Evolutionary conservation across 2,888 invertebrate genomes (phyloP).

Genomic region (Antitype chi): DNA sequence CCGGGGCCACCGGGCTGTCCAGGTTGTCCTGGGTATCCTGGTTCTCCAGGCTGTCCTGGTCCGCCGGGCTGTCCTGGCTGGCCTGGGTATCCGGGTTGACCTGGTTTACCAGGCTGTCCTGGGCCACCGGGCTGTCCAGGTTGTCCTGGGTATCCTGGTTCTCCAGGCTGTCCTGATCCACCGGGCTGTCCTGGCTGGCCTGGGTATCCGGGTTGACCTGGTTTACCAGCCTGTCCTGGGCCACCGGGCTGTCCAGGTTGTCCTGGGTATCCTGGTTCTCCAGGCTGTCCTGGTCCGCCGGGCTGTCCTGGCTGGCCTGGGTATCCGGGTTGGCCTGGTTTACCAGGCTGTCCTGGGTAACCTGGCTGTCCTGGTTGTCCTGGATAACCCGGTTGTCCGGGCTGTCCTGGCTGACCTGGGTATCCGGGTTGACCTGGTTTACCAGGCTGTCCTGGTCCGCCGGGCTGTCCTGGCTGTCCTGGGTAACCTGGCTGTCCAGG

Average conservation of each 20-base stretch:
- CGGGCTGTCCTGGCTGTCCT: constrained; percentile 22
- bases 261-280: constrained; percentile 23
- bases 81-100: background rate
- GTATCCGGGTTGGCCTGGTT: background rate
- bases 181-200: constrained; percentile 2
- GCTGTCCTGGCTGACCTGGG: constrained; percentile 9
- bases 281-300: constrained; percentile 28
- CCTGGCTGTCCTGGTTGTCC: too few relatives aligned
- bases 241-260: constrained; percentile 28
- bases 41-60: too few relatives aligned
- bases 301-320: constrained; percentile 25
- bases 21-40: constrained; percentile 50
- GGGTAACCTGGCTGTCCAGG: constrained; percentile 25
- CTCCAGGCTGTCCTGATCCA: background rate
- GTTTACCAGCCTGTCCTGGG: constrained; percentile 1
- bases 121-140: constrained; percentile 4
- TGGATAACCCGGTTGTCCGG: constrained; percentile 45
- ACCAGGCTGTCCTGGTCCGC: background rate
- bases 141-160: constrained; percentile 27
- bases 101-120: background rate
- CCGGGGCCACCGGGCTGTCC: too few relatives aligned
- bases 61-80: constrained; percentile 14
- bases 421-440: background rate
- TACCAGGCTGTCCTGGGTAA: constrained; percentile 6
- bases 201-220: background rate